Evolutionary conservation across 1,140 invertebrate species (phyloP).

Genomic region (Brachionus manjavacas): DNA sequence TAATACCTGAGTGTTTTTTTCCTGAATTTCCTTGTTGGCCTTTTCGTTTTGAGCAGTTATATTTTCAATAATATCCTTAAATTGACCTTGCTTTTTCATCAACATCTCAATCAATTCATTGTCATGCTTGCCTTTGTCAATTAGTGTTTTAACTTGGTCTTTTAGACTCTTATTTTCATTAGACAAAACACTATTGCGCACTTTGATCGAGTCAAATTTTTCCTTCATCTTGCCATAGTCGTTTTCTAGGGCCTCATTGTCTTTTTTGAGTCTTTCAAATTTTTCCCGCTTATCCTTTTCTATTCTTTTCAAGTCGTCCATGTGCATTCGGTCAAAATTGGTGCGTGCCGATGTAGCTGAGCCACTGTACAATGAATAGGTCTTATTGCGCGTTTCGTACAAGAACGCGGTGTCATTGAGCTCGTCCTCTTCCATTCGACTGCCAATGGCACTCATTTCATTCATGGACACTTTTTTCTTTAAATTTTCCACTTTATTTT

Average conservation of each 20-base stretch:
- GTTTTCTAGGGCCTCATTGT: background rate
- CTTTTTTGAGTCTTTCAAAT: conserved; percentile 45
- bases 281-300: conserved; percentile 54
- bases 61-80: conserved; percentile 49
- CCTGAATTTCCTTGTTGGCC: conserved; percentile 45
- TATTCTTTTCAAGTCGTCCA: conserved; percentile 43
- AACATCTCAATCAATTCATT: conserved; percentile 51
- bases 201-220: conserved; percentile 54
- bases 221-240: conserved; percentile 47
- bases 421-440: background rate
- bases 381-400: background rate
- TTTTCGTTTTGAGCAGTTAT: conserved; percentile 28
- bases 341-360: background rate
- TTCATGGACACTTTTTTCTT: conserved; percentile 21
- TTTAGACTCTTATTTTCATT: conserved; percentile 51
- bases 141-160: conserved; percentile 50
- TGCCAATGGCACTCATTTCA: background rate
- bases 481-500: conserved; percentile 50
- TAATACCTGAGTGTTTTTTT: conserved; percentile 43
- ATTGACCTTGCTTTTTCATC: conserved; percentile 48
- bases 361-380: conserved; percentile 26
- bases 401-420: background rate
- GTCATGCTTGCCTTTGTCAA: conserved; percentile 54
- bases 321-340: conserved; percentile 23
- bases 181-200: conserved; percentile 52